Conservation (phyloP, 2,888 invertebrate genomes). For the Ormyrus pomaceus region DNA sequence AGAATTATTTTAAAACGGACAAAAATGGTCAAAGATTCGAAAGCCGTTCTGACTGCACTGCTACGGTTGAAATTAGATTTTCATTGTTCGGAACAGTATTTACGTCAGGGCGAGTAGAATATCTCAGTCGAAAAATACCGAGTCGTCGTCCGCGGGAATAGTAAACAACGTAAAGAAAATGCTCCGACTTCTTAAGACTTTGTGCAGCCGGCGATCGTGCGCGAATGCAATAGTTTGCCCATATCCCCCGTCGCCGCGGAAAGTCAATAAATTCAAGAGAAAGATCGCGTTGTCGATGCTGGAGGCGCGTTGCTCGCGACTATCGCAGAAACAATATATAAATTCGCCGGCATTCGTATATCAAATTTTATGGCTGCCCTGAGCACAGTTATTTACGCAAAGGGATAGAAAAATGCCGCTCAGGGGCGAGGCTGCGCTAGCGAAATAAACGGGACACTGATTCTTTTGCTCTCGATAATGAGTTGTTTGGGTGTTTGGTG, state of each 20-base stretch:
- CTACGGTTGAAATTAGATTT: no score
- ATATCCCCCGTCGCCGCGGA: conserved; percentile 14
- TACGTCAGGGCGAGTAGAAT: conserved; percentile 46
- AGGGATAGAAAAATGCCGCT: conserved; percentile 65
- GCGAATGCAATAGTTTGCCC: conserved; percentile 26
- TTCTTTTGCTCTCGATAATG: neutral
- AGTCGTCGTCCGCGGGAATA: conserved; percentile 17
- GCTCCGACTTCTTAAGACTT: conserved; percentile 46
- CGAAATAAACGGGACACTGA: conserved; percentile 1
- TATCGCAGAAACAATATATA: conserved; percentile 67
- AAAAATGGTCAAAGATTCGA: no score
- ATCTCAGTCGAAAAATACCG: conserved; percentile 46
- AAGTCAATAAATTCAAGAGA: conserved; percentile 59
- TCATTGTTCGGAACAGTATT: conserved; percentile 17
- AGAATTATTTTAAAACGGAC: no score
- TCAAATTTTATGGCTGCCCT: conserved; percentile 68
- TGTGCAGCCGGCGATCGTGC: conserved; percentile 28
- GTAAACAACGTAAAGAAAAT: conserved; percentile 51
- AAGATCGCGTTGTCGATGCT: conserved; percentile 27
- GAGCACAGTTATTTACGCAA: conserved; percentile 67
- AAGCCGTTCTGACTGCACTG: no score
- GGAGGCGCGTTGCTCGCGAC: conserved; percentile 42
- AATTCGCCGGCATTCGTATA: conserved; percentile 66
- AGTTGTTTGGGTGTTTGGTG: neutral
- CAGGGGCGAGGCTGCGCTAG: neutral